Percentiles rank a stretch among this genome's conserved stretches.
These are phyloP conservation scores for Irena cyanogastra DNA, from an alignment of 2,113 vertebrate genomes.

Conservation along the genomic window DNA sequence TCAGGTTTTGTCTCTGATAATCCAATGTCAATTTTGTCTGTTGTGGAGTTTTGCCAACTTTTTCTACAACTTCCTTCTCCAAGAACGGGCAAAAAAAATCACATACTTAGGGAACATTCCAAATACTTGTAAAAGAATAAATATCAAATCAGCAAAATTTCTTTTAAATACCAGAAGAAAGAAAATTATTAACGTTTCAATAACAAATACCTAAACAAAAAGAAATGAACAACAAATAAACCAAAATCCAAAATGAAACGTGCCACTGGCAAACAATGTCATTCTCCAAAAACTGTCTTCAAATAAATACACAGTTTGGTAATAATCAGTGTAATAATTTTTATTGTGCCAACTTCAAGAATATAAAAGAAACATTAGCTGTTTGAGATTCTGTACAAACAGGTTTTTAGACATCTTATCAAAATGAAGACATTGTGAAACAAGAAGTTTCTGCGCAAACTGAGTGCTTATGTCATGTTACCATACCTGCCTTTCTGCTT, in stretches of 20 bases:
- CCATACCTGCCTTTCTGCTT: constrained; percentile 95
- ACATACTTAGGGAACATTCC: not conserved
- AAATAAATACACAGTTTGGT: not conserved
- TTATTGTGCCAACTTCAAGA: not conserved
- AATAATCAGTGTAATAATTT: not conserved
- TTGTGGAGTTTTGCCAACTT: not conserved
- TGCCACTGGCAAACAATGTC: not conserved
- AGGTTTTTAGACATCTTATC: not conserved
- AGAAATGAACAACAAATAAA: not conserved
- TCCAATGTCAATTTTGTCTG: not conserved
- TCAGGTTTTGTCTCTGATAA: not conserved
- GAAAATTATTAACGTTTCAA: not conserved
- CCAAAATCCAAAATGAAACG: not conserved
- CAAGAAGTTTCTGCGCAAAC: not conserved
- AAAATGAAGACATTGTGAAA: not conserved
- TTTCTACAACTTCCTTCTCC: not conserved
- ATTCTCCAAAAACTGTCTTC: not conserved
- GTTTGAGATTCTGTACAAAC: not conserved
- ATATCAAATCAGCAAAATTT: not conserved
- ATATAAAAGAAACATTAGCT: not conserved
- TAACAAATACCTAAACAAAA: not conserved
- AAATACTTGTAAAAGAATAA: not conserved
- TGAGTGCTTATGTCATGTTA: not conserved
- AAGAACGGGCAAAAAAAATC: not conserved
- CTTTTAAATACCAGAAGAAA: not conserved